Percentiles rank a stretch among this genome's conserved stretches.
Evolutionary conservation across 2,797 vertebrate genomes (phyloP).

Genomic region (Cryptoblepharus egeriae): DNA sequence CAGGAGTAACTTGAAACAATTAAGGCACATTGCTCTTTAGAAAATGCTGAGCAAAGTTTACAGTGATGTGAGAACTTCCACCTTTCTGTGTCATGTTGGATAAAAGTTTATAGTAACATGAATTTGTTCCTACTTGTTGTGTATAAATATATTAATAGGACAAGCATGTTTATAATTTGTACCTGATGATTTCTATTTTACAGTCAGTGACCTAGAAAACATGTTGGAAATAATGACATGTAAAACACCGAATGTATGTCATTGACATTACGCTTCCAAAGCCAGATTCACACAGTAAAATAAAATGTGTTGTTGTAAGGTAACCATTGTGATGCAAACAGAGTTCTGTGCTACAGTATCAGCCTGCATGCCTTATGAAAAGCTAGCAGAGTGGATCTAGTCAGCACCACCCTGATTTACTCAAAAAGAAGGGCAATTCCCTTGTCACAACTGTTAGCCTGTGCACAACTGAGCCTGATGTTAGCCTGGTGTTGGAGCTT

Average conservation of each 20-base stretch:
- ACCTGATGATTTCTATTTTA: background rate
- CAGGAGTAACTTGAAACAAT: background rate
- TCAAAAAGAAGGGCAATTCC: background rate
- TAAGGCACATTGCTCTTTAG: background rate
- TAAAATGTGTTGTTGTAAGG: background rate
- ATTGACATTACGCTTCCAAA: accelerated
- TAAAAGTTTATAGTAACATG: slow-evolving; percentile 7
- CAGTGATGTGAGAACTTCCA: accelerated
- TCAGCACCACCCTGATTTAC: background rate
- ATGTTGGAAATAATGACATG: background rate
- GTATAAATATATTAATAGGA: background rate
- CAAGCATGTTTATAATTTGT: background rate
- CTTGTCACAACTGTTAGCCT: background rate
- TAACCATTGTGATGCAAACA: background rate
- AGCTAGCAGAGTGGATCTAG: background rate
- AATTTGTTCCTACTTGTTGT: background rate
- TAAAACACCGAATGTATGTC: background rate
- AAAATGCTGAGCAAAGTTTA: background rate
- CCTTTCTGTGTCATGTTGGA: background rate
- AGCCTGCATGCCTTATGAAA: background rate
- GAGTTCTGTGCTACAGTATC: background rate
- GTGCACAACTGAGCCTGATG: background rate
- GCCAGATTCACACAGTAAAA: background rate
- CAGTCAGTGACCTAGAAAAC: background rate
- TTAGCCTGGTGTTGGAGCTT: background rate